Conservation (phyloP, 2,113 vertebrate genomes). For the Laterallus jamaicensis region DNA sequence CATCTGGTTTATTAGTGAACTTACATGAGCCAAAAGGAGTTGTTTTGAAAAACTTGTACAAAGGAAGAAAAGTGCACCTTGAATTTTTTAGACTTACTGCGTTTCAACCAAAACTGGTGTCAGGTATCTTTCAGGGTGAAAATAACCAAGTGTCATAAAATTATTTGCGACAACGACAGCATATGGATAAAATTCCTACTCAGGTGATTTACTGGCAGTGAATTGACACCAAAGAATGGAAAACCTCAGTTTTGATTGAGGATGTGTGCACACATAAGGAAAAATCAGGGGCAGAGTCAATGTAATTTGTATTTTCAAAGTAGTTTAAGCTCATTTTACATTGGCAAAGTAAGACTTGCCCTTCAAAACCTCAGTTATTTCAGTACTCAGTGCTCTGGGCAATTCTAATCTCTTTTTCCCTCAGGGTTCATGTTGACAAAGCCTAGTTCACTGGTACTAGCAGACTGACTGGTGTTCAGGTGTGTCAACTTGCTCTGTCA, state of each 20-base stretch:
- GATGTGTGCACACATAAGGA: background rate
- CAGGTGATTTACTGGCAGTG: background rate
- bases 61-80: background rate
- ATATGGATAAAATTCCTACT: background rate
- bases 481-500: background rate
- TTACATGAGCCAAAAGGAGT: conserved; percentile 34
- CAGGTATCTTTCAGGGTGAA: background rate
- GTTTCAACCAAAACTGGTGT: background rate
- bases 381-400: background rate
- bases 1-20: conserved; percentile 62
- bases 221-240: background rate
- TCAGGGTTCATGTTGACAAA: background rate
- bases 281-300: background rate
- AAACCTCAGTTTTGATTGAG: background rate
- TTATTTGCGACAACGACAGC: background rate
- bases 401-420: background rate
- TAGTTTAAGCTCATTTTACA: background rate
- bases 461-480: accelerated
- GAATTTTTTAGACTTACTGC: conserved; percentile 11
- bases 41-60: background rate
- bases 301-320: background rate
- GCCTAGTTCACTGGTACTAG: background rate
- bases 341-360: background rate
- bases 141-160: conserved; percentile 4
- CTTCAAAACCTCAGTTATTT: background rate